Conservation (phyloP, 2,113 vertebrate genomes). For the Leptodactylus fuscus region DNA sequence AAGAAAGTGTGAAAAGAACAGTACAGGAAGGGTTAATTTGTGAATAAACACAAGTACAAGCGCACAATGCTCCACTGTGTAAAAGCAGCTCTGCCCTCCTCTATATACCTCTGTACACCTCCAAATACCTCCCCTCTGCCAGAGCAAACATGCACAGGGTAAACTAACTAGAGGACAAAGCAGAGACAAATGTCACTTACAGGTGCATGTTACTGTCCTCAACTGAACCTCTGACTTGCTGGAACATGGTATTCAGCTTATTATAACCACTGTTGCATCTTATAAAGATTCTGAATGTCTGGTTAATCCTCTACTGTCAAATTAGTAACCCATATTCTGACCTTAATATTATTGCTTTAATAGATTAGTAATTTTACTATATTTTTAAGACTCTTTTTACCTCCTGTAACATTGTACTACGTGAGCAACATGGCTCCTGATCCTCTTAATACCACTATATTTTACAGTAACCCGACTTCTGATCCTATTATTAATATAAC, state of each 20-base stretch:
- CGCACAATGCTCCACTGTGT: constrained; percentile 58
- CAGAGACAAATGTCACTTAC: constrained; percentile 56
- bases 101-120: constrained; percentile 53
- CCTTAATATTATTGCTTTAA: constrained; percentile 14
- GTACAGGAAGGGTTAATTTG: constrained; percentile 4
- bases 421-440: constrained; percentile 9
- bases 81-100: constrained; percentile 48
- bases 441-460: constrained; percentile 10
- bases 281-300: constrained; percentile 2
- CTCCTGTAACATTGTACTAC: neutral
- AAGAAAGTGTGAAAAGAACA: neutral
- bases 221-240: constrained; percentile 29
- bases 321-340: neutral
- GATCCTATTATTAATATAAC: constrained; percentile 15
- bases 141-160: constrained; percentile 57
- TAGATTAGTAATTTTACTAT: neutral
- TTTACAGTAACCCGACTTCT: constrained; percentile 26
- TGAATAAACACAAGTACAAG: constrained; percentile 46
- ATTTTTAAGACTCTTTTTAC: constrained; percentile 10
- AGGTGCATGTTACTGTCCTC: constrained; percentile 54
- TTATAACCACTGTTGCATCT: constrained; percentile 4
- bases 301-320: constrained; percentile 1
- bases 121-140: constrained; percentile 54
- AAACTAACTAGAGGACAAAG: constrained; percentile 58
- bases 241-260: neutral